Conservation (phyloP, 2,888 invertebrate genomes). For the Morpho deidamia region DNA sequence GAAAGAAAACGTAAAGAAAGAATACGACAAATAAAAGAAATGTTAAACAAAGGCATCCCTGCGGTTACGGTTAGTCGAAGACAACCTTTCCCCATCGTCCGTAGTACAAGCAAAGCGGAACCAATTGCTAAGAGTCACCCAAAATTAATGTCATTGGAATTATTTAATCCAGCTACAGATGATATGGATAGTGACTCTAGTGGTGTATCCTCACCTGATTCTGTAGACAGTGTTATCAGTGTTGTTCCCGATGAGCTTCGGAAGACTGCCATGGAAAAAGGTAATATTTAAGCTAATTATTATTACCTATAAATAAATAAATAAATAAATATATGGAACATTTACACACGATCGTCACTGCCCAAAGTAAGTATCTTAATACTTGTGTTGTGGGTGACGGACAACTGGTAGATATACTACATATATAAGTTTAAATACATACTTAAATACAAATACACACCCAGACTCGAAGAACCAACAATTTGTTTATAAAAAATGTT, state of each 20-base stretch:
- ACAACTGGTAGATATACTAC: no score
- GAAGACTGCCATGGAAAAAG: slow-evolving; percentile 65
- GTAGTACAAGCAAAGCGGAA: slow-evolving; percentile 80
- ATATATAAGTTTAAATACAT: no score
- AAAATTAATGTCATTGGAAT: slow-evolving; percentile 86
- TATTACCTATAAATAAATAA: no score
- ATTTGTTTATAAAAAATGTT: no score
- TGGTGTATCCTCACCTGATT: slow-evolving; percentile 92
- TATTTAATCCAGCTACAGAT: slow-evolving; percentile 94
- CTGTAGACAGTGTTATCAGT: slow-evolving; percentile 91
- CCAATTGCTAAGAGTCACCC: slow-evolving; percentile 83
- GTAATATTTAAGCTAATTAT: slow-evolving; percentile 32
- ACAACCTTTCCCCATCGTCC: slow-evolving; percentile 83
- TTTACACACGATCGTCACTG: no score
- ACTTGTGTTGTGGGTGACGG: no score
- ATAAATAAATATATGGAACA: no score
- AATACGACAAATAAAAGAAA: slow-evolving; percentile 83
- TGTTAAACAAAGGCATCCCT: slow-evolving; percentile 84
- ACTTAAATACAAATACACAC: no score
- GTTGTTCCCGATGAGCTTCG: slow-evolving; percentile 82
- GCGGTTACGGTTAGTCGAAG: slow-evolving; percentile 71
- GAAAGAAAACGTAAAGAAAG: slow-evolving; percentile 80
- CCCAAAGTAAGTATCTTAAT: no score
- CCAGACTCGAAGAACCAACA: no score
- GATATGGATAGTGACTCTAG: slow-evolving; percentile 94